Evolutionary conservation across 2,797 vertebrate species (phyloP), one percentile per base, ranked within the genome.

Genomic region (Melanotaenia boesemani): DNA sequence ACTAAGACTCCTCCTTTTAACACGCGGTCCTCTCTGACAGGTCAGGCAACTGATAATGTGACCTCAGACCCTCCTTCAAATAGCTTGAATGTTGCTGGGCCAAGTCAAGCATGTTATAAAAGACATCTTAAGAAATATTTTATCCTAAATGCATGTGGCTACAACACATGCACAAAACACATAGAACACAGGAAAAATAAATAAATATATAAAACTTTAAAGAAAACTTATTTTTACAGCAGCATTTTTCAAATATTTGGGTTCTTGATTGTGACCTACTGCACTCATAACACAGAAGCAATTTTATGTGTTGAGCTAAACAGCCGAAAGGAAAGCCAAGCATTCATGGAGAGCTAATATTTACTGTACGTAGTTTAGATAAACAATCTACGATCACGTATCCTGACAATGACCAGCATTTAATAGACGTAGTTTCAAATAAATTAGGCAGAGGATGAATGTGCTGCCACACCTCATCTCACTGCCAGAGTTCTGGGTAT

Each of bases 401-500:
- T 80, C 80, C 63, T 54, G 61, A 89, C 76, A 87, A 91, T 85
- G 77, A 90, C 69, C 55, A 87, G 74, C 72, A 88, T 86, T 79
- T 87, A 79, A 85, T 74, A 58, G 57, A 70, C 64, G 80, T 46
- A 39, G 61, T 77, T 88, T 84, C 67, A 84, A 87, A 76, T 84
- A 87, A 89, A 91, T 83, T 81, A 88, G 77, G 78, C 70, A 60
- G 64, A 68, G 67, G 73, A 90, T 84, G 84, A 91, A 86, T 89
- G 83, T 80, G 65, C 76, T 73, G 81, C 88, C 89, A 86, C 88
- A 81, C 85, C 91, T 87, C 88, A 77, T 79, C 82, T 85, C 80
- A 65, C 83, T 85, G 83, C 79, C 86, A 85, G 80, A 84, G 82
- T 88, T 91, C 87, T 80, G 80, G 70, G 90, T 83, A 91, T 88